Conservation (phyloP, 2,888 invertebrate genomes). For the Pristionchus entomophagus region DNA sequence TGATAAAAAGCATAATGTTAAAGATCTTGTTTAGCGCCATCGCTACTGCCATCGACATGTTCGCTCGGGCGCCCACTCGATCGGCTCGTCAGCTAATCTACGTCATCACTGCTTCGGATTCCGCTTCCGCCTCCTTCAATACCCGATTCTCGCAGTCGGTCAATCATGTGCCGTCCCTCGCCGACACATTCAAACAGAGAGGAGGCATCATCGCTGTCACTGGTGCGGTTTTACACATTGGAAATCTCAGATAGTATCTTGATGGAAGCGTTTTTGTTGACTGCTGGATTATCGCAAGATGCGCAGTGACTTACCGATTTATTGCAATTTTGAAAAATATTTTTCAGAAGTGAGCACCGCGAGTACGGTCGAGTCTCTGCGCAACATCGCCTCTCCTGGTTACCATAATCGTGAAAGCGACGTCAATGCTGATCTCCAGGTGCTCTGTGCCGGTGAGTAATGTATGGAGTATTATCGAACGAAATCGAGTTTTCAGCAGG, state of each 20-base stretch:
- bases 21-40: neutral
- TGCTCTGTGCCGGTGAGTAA: neutral
- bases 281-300: too few species aligned
- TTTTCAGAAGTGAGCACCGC: neutral
- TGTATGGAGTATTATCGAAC: too few species aligned
- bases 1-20: too few species aligned
- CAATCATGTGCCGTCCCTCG: neutral
- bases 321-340: neutral
- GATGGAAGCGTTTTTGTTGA: neutral
- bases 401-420: neutral
- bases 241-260: neutral
- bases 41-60: neutral
- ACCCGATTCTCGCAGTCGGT: neutral
- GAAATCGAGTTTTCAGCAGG: too few species aligned
- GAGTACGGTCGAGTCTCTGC: neutral
- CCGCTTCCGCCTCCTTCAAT: neutral
- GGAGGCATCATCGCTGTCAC: slow-evolving; percentile 21
- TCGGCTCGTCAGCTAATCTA: slow-evolving; percentile 12
- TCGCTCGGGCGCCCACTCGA: neutral
- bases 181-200: neutral
- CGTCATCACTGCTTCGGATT: neutral
- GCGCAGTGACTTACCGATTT: neutral
- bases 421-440: neutral
- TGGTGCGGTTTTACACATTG: neutral
- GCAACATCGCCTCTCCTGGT: neutral